A percentile compares a stretch with the other conserved stretches of the same genome.
Evolutionary conservation across 1,140 invertebrate species (phyloP).

Genomic region (Drosophila athabasca): DNA sequence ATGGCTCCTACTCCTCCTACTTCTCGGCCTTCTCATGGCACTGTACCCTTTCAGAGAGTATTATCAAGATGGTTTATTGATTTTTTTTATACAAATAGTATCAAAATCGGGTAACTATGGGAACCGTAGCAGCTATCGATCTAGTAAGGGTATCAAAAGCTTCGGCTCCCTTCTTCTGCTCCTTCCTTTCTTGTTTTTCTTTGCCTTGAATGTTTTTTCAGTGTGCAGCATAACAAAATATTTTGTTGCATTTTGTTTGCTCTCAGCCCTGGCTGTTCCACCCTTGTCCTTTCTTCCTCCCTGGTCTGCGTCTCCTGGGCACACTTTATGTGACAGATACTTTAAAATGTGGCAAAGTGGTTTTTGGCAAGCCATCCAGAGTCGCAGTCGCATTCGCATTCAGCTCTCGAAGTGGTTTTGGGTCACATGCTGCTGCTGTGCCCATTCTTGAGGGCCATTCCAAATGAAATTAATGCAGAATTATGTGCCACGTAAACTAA

Average conservation of each 20-base stretch:
- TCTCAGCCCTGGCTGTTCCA: neutral
- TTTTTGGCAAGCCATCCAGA: conserved; percentile 43
- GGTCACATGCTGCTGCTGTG: conserved; percentile 10
- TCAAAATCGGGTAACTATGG: too few relatives aligned
- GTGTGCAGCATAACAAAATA: conserved; percentile 69
- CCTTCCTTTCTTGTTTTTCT: conserved; percentile 19
- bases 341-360: conserved; percentile 76
- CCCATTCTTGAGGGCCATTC: conserved; percentile 40
- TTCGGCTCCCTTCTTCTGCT: neutral
- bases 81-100: too few relatives aligned
- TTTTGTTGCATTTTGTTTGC: conserved; percentile 73
- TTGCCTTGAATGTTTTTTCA: conserved; percentile 44
- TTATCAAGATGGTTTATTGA: too few relatives aligned
- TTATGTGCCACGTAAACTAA: conserved; percentile 79
- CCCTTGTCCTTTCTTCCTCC: too few relatives aligned
- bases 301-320: conserved; percentile 11
- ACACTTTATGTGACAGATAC: conserved; percentile 75
- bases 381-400: conserved; percentile 1
- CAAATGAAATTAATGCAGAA: conserved; percentile 74
- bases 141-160: too few relatives aligned
- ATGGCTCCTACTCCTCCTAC: too few relatives aligned
- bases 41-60: too few relatives aligned
- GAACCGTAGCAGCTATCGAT: too few relatives aligned
- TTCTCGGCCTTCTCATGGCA: neutral
- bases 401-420: conserved; percentile 10